Evolutionary conservation across 2,113 vertebrate genomes (phyloP).

Genomic region (Pseudopodoces humilis): DNA sequence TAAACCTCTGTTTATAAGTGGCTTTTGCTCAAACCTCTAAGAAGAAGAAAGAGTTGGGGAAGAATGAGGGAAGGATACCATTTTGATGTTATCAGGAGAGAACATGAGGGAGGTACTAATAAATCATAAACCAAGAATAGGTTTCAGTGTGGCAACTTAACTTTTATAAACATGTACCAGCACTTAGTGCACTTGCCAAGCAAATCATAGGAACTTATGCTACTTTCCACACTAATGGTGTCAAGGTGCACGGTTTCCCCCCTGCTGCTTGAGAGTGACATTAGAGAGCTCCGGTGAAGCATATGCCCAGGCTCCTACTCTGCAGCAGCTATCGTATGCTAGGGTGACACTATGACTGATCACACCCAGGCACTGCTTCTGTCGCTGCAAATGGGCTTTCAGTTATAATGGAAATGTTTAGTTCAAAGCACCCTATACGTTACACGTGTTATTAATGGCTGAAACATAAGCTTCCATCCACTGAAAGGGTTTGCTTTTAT

Average conservation of each 20-base stretch:
- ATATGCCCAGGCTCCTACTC: neutral
- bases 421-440: constrained; percentile 28
- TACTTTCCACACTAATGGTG: neutral
- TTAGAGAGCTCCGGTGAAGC: neutral
- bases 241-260: neutral
- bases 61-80: neutral
- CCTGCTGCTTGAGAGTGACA: neutral
- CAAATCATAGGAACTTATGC: neutral
- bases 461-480: constrained; percentile 52
- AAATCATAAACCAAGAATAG: neutral
- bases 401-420: constrained; percentile 41
- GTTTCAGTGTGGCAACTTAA: neutral
- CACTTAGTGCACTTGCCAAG: neutral
- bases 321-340: neutral
- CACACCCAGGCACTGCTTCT: constrained; percentile 1
- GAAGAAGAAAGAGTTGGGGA: neutral
- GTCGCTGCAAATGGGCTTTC: constrained; percentile 30
- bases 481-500: constrained; percentile 8
- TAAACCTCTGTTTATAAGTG: neutral
- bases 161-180: neutral
- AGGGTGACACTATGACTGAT: constrained; percentile 40
- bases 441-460: constrained; percentile 54
- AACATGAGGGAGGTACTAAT: neutral
- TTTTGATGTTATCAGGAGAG: neutral
- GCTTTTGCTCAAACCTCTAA: neutral